A percentile compares a stretch with the other conserved stretches of the same genome.
Conservation (phyloP, 2,113 vertebrate species). For the Callocephalon fimbriatum region DNA sequence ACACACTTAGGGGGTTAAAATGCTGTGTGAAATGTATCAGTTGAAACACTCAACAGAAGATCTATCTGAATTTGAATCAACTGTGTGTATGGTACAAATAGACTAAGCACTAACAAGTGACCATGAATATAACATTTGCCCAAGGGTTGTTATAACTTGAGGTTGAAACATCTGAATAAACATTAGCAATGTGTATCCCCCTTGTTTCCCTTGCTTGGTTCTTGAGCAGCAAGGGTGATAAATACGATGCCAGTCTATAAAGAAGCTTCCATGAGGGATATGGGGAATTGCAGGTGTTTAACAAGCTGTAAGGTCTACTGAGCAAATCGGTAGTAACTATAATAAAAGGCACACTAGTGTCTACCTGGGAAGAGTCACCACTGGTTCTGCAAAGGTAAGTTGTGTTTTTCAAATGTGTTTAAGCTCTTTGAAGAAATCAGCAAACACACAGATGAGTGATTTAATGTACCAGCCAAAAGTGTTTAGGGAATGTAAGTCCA, state of each 20-base stretch:
- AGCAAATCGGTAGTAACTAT: background rate
- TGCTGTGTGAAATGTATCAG: background rate
- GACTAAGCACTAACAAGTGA: background rate
- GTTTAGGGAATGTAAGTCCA: background rate
- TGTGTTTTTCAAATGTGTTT: background rate
- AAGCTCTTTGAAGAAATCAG: background rate
- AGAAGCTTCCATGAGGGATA: background rate
- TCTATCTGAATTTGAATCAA: background rate
- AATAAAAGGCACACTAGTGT: background rate
- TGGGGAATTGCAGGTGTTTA: background rate
- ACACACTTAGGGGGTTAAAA: background rate
- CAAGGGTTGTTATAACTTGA: background rate
- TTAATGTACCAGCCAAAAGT: background rate
- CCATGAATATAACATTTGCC: background rate
- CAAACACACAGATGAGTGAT: background rate
- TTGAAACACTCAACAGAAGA: background rate
- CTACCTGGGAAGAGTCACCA: background rate
- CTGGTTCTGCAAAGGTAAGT: background rate
- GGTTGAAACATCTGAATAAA: background rate
- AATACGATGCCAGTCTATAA: background rate
- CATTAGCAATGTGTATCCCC: background rate
- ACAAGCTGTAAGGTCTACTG: background rate
- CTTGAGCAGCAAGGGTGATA: background rate
- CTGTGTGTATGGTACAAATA: background rate
- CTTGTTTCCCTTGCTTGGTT: background rate